A percentile compares a stretch with the other conserved stretches of the same genome.
phyloP scores from a whole-genome alignment of 2,888 invertebrate species.

The Plagiodera versicolora region DNA sequence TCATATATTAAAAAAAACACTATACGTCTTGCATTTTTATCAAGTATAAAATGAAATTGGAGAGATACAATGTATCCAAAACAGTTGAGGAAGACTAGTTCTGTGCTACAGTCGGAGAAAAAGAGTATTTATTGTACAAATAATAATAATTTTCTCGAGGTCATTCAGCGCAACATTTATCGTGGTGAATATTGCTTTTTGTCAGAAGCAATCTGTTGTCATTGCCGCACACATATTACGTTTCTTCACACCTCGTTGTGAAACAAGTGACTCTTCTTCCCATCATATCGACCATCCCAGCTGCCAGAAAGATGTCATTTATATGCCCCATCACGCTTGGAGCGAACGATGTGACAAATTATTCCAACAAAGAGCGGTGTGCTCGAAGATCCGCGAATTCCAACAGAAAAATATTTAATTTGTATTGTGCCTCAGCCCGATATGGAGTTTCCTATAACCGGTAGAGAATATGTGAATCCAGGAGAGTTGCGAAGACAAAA shows the following conservation, averaged over 20 bases:
- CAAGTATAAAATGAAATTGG: too few relatives aligned
- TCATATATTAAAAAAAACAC: too few relatives aligned
- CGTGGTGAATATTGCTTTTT: neutral
- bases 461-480: neutral
- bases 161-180: too few relatives aligned
- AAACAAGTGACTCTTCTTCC: conserved; percentile 5
- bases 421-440: neutral
- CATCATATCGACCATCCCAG: neutral
- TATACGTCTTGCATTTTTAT: too few relatives aligned
- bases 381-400: conserved; percentile 30
- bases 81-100: too few relatives aligned
- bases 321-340: conserved; percentile 23
- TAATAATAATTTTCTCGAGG: too few relatives aligned
- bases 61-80: too few relatives aligned
- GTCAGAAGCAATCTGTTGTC: neutral
- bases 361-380: conserved; percentile 27
- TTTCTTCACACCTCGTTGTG: conserved; percentile 12
- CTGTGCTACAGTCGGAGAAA: too few relatives aligned
- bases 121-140: too few relatives aligned
- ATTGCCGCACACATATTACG: neutral
- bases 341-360: conserved; percentile 31
- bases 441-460: neutral
- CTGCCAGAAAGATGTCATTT: conserved; percentile 49
- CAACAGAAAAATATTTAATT: conserved; percentile 29
- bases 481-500: neutral